Base-by-base conservation (phyloP, 1,140 invertebrate genomes). In the Zaprionus ornatus region DNA sequence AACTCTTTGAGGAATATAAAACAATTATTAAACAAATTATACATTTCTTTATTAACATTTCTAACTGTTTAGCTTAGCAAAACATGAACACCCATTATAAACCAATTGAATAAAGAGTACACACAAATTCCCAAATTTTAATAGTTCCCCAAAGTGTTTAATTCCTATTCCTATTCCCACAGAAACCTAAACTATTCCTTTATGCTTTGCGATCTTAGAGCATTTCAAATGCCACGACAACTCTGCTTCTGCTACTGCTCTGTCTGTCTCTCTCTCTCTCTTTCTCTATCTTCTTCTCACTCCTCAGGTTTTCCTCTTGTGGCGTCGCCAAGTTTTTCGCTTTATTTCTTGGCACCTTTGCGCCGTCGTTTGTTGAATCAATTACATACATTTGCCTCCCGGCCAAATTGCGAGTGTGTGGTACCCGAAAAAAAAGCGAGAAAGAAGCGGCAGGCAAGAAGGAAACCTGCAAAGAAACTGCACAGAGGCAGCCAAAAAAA, bases 361-460 rank as follows among this genome's bases (percentile, higher is more conserved):
- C 70, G 77, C 55, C 77, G 70, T 77, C 72, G 70, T 88, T 81
- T 90, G 85, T 88, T 90, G 85, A 88, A 88, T 90, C 85, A 88
- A 88, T 88, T 88, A 88, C 81, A 90, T 77, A 68, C 83, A 82
- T 79, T 87, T 72, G 69, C 72, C 70, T 62, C 55, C 66, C 77
- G 61, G 79, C 80, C 72, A 75, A 79, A 74, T 77, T 65, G 73
- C 67, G 56, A 70, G 59, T 74, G 59, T 74, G 72, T 74, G 72
- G 57, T 52, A 61, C 32, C 35, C 40, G 17, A 32, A 42, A 52
- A 61, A 67, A 55, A 68, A 67, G 32, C 29, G n/a, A 23, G 25
- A 21, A 25, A 74, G 40, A 17, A 45, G 40, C n/a, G 6, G n/a
- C 40, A 45, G 67, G 40, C 35, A 52, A 19, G 29, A 59, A 61